Conservation (phyloP, 2,888 invertebrate genomes). For the Thera obeliscata region DNA sequence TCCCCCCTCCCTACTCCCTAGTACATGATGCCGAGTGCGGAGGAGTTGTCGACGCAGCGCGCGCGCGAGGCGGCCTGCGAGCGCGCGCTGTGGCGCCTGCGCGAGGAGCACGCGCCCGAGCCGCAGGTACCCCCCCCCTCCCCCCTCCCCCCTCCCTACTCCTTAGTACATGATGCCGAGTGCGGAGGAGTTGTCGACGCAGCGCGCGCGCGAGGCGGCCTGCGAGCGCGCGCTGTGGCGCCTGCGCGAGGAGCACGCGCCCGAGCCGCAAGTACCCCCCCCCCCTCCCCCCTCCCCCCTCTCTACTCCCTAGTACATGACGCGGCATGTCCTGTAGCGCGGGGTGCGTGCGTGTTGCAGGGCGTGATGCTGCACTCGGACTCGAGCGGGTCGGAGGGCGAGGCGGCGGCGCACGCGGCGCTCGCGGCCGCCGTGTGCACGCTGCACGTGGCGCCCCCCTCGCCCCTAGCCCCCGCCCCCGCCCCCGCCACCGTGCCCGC, state of each 20-base stretch:
- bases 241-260: no score
- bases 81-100: no score
- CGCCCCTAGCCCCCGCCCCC: conserved; percentile 2
- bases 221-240: no score
- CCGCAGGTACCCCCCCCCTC: no score
- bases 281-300: not conserved
- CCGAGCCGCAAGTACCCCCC: not conserved
- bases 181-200: conserved; percentile 51
- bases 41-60: no score
- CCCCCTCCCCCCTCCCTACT: no score
- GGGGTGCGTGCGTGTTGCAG: not conserved
- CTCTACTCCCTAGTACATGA: no score
- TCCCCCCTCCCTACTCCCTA: no score
- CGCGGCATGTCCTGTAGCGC: no score
- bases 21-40: no score
- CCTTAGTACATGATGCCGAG: conserved; percentile 51
- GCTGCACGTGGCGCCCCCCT: conserved; percentile 34
- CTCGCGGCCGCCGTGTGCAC: conserved; percentile 48
- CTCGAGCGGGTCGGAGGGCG: conserved; percentile 2
- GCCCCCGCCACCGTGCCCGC: conserved; percentile 22
- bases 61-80: no score
- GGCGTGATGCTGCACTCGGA: conserved; percentile 32
- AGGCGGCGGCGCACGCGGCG: conserved; percentile 20
- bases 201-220: conserved; percentile 41
- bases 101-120: no score